A percentile compares a stretch with the other conserved stretches of the same genome.
Evolutionary conservation across 1,140 invertebrate genomes (phyloP).

Genomic region (Manduca sexta): DNA sequence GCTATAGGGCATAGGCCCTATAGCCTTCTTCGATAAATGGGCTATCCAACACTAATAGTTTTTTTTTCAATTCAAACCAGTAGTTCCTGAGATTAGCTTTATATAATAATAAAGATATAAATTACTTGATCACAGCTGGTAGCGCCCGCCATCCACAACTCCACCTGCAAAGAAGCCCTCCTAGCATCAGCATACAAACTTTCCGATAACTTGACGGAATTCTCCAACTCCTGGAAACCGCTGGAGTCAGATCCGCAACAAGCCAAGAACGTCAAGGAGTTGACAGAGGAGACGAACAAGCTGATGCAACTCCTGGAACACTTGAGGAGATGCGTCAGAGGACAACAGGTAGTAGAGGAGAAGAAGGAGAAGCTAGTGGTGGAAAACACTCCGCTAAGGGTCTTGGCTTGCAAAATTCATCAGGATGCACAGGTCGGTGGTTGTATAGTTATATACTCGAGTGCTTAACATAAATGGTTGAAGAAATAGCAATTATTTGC

Average conservation of each 20-base stretch:
- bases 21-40: too few species aligned
- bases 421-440: conserved; percentile 41
- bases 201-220: conserved; percentile 13
- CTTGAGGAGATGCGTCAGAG: conserved; percentile 24
- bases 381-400: conserved; percentile 40
- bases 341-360: conserved; percentile 20
- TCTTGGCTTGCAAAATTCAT: conserved; percentile 35
- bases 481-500: too few species aligned
- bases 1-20: too few species aligned
- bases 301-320: conserved; percentile 24
- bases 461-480: too few species aligned
- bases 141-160: conserved; percentile 30
- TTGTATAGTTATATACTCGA: too few species aligned
- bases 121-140: conserved; percentile 22
- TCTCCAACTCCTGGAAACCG: conserved; percentile 22
- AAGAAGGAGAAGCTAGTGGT: conserved; percentile 21
- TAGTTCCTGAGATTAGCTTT: not conserved
- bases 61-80: not conserved
- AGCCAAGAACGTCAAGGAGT: conserved; percentile 5
- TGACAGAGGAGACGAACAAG: conserved; percentile 16
- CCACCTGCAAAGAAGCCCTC: conserved; percentile 22
- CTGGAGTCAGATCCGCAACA: conserved; percentile 10
- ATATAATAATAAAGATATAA: not conserved
- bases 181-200: conserved; percentile 22
- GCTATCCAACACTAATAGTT: too few species aligned